These are phyloP conservation scores for Psylliodes chrysocephalus DNA, from an alignment of 2,888 invertebrate genomes.

Conservation along the genomic window DNA sequence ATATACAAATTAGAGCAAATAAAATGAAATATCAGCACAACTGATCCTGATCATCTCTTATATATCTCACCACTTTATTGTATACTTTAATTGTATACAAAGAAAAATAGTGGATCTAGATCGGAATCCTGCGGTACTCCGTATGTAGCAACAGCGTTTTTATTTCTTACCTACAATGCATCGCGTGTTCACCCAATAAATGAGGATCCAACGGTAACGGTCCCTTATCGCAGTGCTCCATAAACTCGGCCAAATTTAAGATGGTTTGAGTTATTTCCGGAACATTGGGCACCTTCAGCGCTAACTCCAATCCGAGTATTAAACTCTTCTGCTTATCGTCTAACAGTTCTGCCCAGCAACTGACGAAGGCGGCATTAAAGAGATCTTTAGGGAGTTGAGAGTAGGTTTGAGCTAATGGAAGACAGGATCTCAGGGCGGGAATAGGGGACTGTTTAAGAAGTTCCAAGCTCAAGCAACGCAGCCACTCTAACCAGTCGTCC, in stretches of 20 bases:
- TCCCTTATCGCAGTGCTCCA: constrained; percentile 99
- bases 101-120: no score
- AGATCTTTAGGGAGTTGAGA: constrained; percentile 94
- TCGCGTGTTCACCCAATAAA: constrained; percentile 90
- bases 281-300: constrained; percentile 90
- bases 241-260: constrained; percentile 97
- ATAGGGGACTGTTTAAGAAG: constrained; percentile 95
- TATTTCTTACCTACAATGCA: constrained; percentile 80
- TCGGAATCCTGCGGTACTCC: no score
- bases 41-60: no score
- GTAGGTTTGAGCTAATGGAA: constrained; percentile 92
- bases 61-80: no score
- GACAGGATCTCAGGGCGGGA: constrained; percentile 91
- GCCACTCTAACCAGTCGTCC: constrained; percentile 99
- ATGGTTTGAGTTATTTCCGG: constrained; percentile 97
- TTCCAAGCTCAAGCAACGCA: constrained; percentile 90
- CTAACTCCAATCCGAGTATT: constrained; percentile 87
- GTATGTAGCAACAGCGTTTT: no score
- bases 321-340: constrained; percentile 79
- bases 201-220: constrained; percentile 90
- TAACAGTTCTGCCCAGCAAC: constrained; percentile 97
- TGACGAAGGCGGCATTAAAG: constrained; percentile 98
- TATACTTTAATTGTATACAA: no score
- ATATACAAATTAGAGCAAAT: no score
- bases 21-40: no score